Conservation (phyloP, 2,888 invertebrate genomes). For the Pheosia tremula region DNA sequence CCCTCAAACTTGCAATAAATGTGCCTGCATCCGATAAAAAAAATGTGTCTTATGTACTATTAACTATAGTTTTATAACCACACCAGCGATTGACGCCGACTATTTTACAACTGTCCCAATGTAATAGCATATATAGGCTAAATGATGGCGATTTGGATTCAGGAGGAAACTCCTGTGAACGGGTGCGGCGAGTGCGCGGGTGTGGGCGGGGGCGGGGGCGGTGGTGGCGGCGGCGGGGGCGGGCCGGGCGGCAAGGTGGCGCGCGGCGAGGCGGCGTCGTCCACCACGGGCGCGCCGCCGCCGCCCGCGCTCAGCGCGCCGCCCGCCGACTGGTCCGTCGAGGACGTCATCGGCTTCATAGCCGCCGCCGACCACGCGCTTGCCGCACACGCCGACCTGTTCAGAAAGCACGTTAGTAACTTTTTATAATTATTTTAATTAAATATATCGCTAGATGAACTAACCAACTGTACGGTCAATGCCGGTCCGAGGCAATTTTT, state of each 20-base stretch:
- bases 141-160: no score
- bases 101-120: no score
- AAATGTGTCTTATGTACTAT: neutral
- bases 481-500: no score
- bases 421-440: neutral
- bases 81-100: neutral
- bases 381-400: slow-evolving; percentile 94
- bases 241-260: slow-evolving; percentile 59
- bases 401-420: slow-evolving; percentile 95
- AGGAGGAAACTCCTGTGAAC: slow-evolving; percentile 12
- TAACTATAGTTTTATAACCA: neutral
- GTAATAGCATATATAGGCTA: no score
- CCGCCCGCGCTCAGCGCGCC: slow-evolving; percentile 70
- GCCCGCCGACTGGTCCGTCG: slow-evolving; percentile 96
- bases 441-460: no score
- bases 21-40: no score
- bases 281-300: slow-evolving; percentile 85
- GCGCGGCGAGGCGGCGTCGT: slow-evolving; percentile 87
- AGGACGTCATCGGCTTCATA: slow-evolving; percentile 97
- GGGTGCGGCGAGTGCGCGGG: slow-evolving; percentile 35
- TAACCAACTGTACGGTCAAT: no score
- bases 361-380: slow-evolving; percentile 93
- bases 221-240: slow-evolving; percentile 31
- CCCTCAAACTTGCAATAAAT: no score
- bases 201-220: slow-evolving; percentile 8